phyloP scores from a whole-genome alignment of 2,797 vertebrate genomes.

The Tragopan temminckii region DNA sequence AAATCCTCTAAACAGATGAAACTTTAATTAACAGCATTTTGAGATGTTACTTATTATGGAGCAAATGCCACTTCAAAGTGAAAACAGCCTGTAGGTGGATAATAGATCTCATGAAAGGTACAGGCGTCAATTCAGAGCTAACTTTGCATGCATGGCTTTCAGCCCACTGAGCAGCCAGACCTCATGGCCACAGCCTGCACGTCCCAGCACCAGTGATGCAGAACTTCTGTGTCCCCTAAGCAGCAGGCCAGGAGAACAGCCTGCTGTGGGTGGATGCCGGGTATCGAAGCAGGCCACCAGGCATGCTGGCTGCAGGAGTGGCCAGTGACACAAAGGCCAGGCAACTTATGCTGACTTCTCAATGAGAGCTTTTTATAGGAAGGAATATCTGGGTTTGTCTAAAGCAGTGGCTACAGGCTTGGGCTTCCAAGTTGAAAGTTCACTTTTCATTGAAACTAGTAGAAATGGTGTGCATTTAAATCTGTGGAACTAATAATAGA shows the following conservation, averaged over 20 bases:
- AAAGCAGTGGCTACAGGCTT: not conserved
- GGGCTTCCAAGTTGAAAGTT: not conserved
- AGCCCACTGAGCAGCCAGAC: constrained; percentile 27
- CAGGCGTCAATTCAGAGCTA: not conserved
- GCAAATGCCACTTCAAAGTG: constrained; percentile 68
- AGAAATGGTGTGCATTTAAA: not conserved
- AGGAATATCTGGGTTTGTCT: not conserved
- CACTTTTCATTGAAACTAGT: not conserved
- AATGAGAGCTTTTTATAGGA: not conserved
- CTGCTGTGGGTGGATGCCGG: not conserved
- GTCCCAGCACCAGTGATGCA: accelerated
- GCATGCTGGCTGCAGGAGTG: not conserved
- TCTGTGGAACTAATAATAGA: not conserved
- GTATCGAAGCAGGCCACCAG: not conserved
- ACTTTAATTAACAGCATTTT: constrained; percentile 76
- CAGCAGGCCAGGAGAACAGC: not conserved
- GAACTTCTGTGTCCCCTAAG: not conserved
- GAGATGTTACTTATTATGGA: constrained; percentile 53
- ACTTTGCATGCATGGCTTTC: not conserved
- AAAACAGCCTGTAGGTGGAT: constrained; percentile 69
- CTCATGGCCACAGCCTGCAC: not conserved
- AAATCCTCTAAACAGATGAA: constrained; percentile 71
- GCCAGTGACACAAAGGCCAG: not conserved
- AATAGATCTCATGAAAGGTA: constrained; percentile 45
- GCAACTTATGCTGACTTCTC: not conserved